A percentile compares a stretch with the other conserved stretches of the same genome.
phyloP scores from a whole-genome alignment of 1,140 invertebrate species.

The Achatina immaculata region DNA sequence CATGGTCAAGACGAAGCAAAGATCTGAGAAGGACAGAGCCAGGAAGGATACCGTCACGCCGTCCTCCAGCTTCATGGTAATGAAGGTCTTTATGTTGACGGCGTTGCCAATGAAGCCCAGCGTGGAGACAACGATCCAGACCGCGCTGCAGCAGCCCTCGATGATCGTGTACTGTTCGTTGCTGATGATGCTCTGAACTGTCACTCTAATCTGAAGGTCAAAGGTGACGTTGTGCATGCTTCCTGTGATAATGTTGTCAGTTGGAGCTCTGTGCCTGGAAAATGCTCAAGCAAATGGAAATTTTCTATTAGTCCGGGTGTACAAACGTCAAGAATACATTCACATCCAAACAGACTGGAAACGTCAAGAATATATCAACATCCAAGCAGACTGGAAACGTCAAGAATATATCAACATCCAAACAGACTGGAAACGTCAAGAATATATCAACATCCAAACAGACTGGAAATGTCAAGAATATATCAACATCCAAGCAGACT shows the following conservation, averaged over 20 bases:
- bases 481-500: too few relatives aligned
- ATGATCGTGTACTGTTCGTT: not conserved
- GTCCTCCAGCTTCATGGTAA: slow-evolving; percentile 4
- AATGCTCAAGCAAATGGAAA: too few relatives aligned
- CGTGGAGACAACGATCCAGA: not conserved
- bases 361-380: too few relatives aligned
- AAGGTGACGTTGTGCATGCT: not conserved
- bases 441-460: too few relatives aligned
- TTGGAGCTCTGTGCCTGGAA: too few relatives aligned
- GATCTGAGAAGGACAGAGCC: slow-evolving; percentile 14
- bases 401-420: too few relatives aligned
- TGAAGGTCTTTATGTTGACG: slow-evolving; percentile 11
- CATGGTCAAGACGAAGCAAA: not conserved
- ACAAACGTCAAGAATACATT: too few relatives aligned
- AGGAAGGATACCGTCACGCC: slow-evolving; percentile 20
- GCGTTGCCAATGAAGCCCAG: not conserved
- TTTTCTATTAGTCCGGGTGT: too few relatives aligned
- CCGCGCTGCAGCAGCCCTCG: not conserved
- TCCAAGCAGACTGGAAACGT: too few relatives aligned
- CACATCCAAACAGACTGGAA: too few relatives aligned
- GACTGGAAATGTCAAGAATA: too few relatives aligned
- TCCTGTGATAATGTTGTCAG: not conserved
- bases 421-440: too few relatives aligned
- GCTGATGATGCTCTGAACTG: not conserved
- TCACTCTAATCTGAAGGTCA: not conserved